A percentile compares a stretch with the other conserved stretches of the same genome.
phyloP scores from a whole-genome alignment of 2,797 vertebrate species.

The Amazonetta brasiliensis region DNA sequence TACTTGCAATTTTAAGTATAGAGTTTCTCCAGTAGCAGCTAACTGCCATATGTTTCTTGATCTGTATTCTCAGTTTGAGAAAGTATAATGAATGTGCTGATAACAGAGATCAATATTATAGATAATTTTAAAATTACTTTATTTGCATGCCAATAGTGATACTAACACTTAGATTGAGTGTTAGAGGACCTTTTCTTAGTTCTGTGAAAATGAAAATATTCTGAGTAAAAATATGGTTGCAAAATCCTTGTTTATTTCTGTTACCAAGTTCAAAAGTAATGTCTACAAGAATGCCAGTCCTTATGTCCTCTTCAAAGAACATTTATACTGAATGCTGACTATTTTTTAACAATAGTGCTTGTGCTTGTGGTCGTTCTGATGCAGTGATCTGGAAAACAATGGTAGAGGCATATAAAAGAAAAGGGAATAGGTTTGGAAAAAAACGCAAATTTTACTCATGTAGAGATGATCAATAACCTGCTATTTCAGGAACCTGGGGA shows the following conservation, averaged over 20 bases:
- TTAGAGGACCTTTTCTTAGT: background rate
- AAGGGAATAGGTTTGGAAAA: background rate
- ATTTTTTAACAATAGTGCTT: background rate
- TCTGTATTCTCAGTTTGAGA: background rate
- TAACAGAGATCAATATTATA: background rate
- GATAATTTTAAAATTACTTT: background rate
- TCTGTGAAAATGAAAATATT: background rate
- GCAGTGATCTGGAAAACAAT: background rate
- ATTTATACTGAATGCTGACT: background rate
- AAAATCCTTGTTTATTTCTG: background rate
- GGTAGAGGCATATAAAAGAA: background rate
- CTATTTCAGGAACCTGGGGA: background rate
- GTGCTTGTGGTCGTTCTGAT: background rate
- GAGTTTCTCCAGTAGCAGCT: background rate
- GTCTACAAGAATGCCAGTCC: background rate
- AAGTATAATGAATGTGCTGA: background rate
- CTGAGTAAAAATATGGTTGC: background rate
- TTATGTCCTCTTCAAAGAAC: background rate
- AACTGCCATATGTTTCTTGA: background rate
- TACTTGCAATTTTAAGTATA: background rate
- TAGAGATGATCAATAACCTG: background rate
- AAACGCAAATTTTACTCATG: background rate
- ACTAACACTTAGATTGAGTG: background rate
- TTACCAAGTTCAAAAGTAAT: background rate
- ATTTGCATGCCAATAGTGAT: background rate